Base-by-base conservation (phyloP, 1,140 invertebrate genomes). In the Ooceraea biroi region DNA sequence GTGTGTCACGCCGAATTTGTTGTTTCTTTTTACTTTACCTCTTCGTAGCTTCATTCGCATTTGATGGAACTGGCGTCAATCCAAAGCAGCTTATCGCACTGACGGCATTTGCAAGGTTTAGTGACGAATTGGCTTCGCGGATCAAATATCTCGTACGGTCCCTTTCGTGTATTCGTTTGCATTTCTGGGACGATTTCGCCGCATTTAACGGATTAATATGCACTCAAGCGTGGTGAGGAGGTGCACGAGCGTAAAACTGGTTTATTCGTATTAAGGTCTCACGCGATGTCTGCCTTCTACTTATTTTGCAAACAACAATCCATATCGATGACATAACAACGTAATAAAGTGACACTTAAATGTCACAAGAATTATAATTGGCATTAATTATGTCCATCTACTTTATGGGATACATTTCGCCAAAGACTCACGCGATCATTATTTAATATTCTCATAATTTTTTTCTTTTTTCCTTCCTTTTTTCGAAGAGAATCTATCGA, bases 201-300 rank as follows among this genome's bases (percentile, higher is more conserved):
- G 65, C 85, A 63, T 72, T 88, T 83, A 77, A 46, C 58, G 85
- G 88, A 90, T 90, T 89, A 84, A 90, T 86, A 83, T 17, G 55
- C 71, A 25, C 22, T 72, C 27, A 58, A 87, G 83, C 48, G 71
- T 82, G 58, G 36, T 46, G 10, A 50, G 12, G 36, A 78, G 11
- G 19, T 61, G 82, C 36, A 58, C 36, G 44, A 86, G 76, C 85
- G 50, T 65, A 83, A 88, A 90, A 88, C 84, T 82, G 80, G 69
- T 84, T 90, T 88, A 84, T 48, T 19, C 8, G 46, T 17, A 19
- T 57, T 44, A 44, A 57, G 25, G 36, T 7, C 12, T 55, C 17
- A 19, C 48, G 27, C 27, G 30, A 17, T 41, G 27, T 27, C 30
- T 22, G 17, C 19, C 17, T 25, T 66, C 41, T 14, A 11, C 30